Percentiles rank a stretch among this genome's conserved stretches.
Conservation (phyloP, 2,888 invertebrate genomes). For the Caenorhabditis drosophilae region DNA sequence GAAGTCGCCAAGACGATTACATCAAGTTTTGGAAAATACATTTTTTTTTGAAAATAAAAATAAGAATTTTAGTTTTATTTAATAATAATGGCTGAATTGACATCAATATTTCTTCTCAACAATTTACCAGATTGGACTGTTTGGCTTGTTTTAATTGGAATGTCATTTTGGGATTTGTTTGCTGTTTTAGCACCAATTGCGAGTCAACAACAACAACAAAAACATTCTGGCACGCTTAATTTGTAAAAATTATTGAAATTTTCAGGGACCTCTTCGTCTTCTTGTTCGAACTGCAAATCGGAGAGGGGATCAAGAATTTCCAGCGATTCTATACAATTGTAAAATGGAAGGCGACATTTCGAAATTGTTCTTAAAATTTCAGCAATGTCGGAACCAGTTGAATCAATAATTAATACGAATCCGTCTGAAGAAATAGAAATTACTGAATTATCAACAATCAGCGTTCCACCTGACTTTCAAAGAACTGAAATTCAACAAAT, state of each 20-base stretch:
- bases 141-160: constrained; percentile 8
- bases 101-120: constrained; percentile 16
- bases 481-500: too few relatives aligned
- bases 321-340: constrained; percentile 21
- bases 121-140: constrained; percentile 30
- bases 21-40: constrained; percentile 10
- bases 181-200: constrained; percentile 25
- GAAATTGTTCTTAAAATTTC: constrained; percentile 4
- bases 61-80: too few relatives aligned
- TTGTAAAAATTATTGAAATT: neutral
- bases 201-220: neutral
- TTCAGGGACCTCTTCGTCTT: constrained; percentile 18
- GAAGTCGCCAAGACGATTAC: constrained; percentile 7
- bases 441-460: constrained; percentile 7
- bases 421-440: constrained; percentile 9
- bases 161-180: constrained; percentile 25
- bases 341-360: neutral
- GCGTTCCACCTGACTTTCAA: too few relatives aligned
- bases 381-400: constrained; percentile 16
- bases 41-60: too few relatives aligned
- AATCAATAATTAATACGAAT: constrained; percentile 15
- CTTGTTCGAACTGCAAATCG: constrained; percentile 17
- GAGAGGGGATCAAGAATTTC: constrained; percentile 21
- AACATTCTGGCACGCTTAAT: neutral
- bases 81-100: constrained; percentile 21